Evolutionary conservation across 2,113 vertebrate genomes (phyloP), one percentile per base, ranked within the genome.

Genomic region (Lynx canadensis): DNA sequence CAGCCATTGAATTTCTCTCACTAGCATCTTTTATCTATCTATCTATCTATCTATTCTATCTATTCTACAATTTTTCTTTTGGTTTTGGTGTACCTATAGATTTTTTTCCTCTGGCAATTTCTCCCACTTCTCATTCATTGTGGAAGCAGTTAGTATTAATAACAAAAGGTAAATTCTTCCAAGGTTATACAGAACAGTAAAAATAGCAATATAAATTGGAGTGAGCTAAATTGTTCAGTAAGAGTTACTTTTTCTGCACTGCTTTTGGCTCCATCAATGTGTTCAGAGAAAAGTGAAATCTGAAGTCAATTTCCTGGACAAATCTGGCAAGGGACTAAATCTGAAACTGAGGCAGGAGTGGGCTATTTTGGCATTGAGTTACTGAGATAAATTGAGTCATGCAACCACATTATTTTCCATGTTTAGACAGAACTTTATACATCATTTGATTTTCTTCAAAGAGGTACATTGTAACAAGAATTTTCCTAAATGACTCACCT

Each of bases 401-500:
- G 38, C 79, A 94, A 74, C 66, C 73, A 83, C 38, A 83, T 78
- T 36, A 87, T 74, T 94, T 15, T 55, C 45, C 36, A 52, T 87
- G 38, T 96, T 96, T 97, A 95, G 83, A 78, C 45, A 96, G 84
- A 95, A 76, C 1, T 50, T 48, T 82, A 93, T 18, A 93, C 18
- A 83, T 78, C 41, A 73, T 89, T 48, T 89, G 60, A 89, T 80
- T 95, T 85, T 96, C 73, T 90, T 89, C 79, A 73, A 89, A 89
- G 23, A 16, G 78, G 0, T 68, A 85, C 50, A 74, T 74, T 89
- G n/a, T 89, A 60, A 86, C 95, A 91, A 93, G 27, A 86, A 50
- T 96, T 95, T 92, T 57, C 41, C 48, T 89, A 71, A 93, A 81
- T 74, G 66, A 96, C 29, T 96, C 83, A 96, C n/a, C 33, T 96